Percentiles rank a stretch among this genome's conserved stretches.
These are phyloP conservation scores for Zootermopsis nevadensis DNA, from an alignment of 2,888 invertebrate species.

Conservation along the genomic window DNA sequence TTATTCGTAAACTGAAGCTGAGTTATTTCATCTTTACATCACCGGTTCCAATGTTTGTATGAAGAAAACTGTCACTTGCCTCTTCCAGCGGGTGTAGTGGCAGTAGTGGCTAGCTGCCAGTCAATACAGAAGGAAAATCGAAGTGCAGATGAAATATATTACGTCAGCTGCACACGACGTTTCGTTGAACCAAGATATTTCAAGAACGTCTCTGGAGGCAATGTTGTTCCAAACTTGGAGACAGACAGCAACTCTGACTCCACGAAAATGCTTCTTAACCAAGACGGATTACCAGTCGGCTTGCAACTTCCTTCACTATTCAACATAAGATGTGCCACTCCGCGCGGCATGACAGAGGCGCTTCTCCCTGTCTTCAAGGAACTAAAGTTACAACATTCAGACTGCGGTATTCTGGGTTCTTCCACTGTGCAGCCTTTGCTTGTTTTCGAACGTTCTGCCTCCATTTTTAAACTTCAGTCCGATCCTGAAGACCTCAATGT, in stretches of 20 bases:
- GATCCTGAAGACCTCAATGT: too few species aligned
- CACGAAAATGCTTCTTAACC: neutral
- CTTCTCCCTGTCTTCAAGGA: too few species aligned
- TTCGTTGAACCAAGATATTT: slow-evolving; percentile 3
- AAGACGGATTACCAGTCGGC: neutral
- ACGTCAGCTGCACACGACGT: slow-evolving; percentile 34
- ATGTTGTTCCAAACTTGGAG: neutral
- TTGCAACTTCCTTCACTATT: too few species aligned
- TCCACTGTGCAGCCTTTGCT: too few species aligned
- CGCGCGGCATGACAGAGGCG: too few species aligned
- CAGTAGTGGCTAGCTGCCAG: neutral
- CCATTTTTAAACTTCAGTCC: too few species aligned
- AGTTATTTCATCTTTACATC: neutral
- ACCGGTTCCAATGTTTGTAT: neutral
- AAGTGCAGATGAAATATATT: slow-evolving; percentile 26
- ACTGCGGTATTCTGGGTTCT: too few species aligned
- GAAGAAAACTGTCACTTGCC: neutral
- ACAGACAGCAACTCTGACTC: neutral
- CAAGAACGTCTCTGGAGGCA: neutral
- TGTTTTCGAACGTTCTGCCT: too few species aligned
- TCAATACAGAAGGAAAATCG: slow-evolving; percentile 16
- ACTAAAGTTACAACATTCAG: too few species aligned
- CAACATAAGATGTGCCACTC: too few species aligned
- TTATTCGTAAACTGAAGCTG: too few species aligned
- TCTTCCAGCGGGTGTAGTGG: neutral